Percentiles rank a stretch among this genome's conserved stretches.
These are phyloP conservation scores for Ranitomeya variabilis DNA, from an alignment of 2,113 vertebrate genomes.

Conservation along the genomic window DNA sequence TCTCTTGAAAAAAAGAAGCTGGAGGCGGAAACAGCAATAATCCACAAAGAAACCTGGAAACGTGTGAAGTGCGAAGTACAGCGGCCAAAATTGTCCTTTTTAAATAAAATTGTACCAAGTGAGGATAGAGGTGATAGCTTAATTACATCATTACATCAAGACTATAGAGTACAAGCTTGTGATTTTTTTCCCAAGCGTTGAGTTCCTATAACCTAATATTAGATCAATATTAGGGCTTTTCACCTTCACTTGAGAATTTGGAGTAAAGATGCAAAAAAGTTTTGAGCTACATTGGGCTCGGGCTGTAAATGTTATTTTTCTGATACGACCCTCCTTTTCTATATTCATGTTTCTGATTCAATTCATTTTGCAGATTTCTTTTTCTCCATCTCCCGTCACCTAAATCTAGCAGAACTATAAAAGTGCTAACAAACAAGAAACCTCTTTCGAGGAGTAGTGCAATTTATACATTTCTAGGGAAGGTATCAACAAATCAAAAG, in stretches of 20 bases:
- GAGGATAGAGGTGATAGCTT: background rate
- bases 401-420: background rate
- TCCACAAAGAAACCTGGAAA: background rate
- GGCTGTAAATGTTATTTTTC: background rate
- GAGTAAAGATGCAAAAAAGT: background rate
- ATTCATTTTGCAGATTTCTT: background rate
- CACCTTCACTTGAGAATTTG: background rate
- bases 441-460: background rate
- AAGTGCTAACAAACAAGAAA: background rate
- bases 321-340: background rate
- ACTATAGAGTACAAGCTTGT: background rate
- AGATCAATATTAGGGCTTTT: background rate
- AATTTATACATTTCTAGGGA: background rate
- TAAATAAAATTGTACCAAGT: background rate
- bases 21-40: background rate
- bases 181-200: background rate
- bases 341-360: background rate
- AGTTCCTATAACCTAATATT: background rate
- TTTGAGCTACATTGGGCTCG: background rate
- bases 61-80: too few relatives aligned
- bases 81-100: background rate
- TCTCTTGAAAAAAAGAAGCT: background rate
- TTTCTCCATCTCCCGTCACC: background rate
- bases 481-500: slow-evolving; percentile 8
- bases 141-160: background rate